These are phyloP conservation scores for Watsonalla binaria DNA, from an alignment of 2,888 invertebrate species.

Conservation along the genomic window DNA sequence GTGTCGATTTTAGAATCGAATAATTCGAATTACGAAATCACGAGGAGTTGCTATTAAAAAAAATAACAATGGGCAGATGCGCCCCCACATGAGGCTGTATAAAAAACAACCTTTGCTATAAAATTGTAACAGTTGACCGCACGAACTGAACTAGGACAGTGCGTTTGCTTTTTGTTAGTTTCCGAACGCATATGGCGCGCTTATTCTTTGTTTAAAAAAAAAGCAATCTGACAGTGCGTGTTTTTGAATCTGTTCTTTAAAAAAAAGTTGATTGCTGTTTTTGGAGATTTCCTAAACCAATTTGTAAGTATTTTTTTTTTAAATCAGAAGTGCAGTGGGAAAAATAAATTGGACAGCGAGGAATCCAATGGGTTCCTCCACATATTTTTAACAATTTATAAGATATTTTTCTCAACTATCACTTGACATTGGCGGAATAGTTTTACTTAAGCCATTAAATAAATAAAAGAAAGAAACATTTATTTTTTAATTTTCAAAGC, in stretches of 20 bases:
- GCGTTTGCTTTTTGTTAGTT: conserved; percentile 26
- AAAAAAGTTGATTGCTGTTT: too few species aligned
- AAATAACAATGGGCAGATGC: conserved; percentile 36
- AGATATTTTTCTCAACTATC: too few species aligned
- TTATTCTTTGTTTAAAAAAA: neutral
- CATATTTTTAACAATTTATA: too few species aligned
- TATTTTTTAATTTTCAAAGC: too few species aligned
- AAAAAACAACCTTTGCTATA: conserved; percentile 52
- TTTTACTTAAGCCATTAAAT: too few species aligned
- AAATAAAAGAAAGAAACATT: too few species aligned
- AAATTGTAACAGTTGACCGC: conserved; percentile 48
- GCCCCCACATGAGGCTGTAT: conserved; percentile 42
- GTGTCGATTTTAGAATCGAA: neutral
- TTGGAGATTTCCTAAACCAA: too few species aligned
- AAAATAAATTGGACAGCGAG: too few species aligned
- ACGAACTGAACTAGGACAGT: conserved; percentile 34
- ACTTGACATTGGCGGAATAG: too few species aligned
- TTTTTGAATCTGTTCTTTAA: neutral
- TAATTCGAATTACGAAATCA: neutral
- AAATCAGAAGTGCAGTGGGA: too few species aligned
- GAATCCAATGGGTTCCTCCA: too few species aligned
- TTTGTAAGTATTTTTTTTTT: neutral
- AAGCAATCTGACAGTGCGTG: neutral
- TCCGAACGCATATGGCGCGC: conserved; percentile 31
- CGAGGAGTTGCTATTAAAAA: conserved; percentile 12